A percentile compares a stretch with the other conserved stretches of the same genome.
These are phyloP conservation scores for Limenitis camilla DNA, from an alignment of 2,888 invertebrate species.

Conservation along the genomic window DNA sequence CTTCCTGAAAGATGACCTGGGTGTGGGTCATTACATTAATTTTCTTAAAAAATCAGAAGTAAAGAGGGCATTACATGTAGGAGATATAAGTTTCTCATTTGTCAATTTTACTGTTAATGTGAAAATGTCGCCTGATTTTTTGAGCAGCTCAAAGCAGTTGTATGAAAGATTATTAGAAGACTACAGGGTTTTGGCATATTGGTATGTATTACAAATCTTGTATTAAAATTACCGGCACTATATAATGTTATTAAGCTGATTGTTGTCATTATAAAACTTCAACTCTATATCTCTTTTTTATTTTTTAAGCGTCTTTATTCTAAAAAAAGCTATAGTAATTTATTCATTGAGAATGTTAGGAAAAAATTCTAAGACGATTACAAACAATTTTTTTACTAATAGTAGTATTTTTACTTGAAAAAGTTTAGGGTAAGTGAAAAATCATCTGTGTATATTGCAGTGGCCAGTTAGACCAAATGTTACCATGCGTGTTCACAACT, in stretches of 20 bases:
- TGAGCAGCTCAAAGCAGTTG: slow-evolving; percentile 44
- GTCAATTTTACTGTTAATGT: slow-evolving; percentile 52
- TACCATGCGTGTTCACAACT: slow-evolving; percentile 49
- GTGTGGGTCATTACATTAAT: slow-evolving; percentile 33
- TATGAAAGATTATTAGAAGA: slow-evolving; percentile 50
- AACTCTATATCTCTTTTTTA: too few species aligned
- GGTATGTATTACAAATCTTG: slow-evolving; percentile 29
- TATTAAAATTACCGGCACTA: too few species aligned
- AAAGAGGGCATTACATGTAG: slow-evolving; percentile 56
- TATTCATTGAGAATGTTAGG: too few species aligned
- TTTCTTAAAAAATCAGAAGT: slow-evolving; percentile 41
- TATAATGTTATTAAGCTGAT: too few species aligned
- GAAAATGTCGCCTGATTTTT: slow-evolving; percentile 47
- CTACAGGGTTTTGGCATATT: slow-evolving; percentile 53
- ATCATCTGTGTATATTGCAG: slow-evolving; percentile 30
- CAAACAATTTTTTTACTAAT: too few species aligned
- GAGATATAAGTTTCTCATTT: slow-evolving; percentile 42
- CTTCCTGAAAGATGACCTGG: slow-evolving; percentile 48
- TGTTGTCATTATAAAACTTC: too few species aligned
- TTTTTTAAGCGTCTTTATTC: too few species aligned
- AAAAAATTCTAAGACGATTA: too few species aligned
- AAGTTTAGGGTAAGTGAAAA: too few species aligned
- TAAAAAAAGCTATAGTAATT: too few species aligned
- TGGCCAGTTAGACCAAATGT: slow-evolving; percentile 62
- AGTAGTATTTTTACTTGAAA: too few species aligned